Evolutionary conservation across 2,113 vertebrate genomes (phyloP).

Genomic region (Bungarus multicinctus): DNA sequence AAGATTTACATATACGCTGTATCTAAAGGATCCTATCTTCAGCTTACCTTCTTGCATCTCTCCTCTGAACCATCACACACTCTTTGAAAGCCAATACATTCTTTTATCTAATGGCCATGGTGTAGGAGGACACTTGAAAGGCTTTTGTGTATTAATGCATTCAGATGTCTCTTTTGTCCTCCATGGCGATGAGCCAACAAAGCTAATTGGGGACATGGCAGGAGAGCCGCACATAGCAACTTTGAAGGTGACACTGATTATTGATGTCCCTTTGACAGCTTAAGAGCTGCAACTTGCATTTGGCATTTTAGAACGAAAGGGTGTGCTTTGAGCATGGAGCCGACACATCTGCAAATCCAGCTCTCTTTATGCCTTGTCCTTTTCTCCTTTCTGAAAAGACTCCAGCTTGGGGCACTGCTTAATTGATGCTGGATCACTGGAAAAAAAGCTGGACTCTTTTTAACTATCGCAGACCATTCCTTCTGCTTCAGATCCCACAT

Average conservation of each 20-base stretch:
- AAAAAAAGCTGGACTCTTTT: background rate
- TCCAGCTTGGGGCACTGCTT: background rate
- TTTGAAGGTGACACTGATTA: background rate
- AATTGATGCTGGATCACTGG: background rate
- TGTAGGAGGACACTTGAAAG: background rate
- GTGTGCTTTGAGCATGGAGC: background rate
- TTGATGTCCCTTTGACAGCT: background rate
- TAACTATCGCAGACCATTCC: background rate
- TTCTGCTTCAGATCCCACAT: background rate
- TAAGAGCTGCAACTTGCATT: background rate
- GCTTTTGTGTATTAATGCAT: background rate
- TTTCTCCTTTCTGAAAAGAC: background rate
- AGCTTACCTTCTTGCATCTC: background rate
- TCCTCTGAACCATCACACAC: background rate
- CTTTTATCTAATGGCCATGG: background rate
- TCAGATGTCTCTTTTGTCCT: background rate
- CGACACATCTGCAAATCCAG: background rate
- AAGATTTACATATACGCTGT: background rate
- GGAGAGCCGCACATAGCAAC: background rate
- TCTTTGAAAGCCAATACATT: background rate
- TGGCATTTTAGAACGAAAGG: background rate
- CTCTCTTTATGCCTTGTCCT: background rate
- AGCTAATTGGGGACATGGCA: background rate
- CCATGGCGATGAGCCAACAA: background rate
- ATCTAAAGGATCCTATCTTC: background rate